phyloP scores from a whole-genome alignment of 2,888 invertebrate genomes.

The Gisinianus flammeolus region DNA sequence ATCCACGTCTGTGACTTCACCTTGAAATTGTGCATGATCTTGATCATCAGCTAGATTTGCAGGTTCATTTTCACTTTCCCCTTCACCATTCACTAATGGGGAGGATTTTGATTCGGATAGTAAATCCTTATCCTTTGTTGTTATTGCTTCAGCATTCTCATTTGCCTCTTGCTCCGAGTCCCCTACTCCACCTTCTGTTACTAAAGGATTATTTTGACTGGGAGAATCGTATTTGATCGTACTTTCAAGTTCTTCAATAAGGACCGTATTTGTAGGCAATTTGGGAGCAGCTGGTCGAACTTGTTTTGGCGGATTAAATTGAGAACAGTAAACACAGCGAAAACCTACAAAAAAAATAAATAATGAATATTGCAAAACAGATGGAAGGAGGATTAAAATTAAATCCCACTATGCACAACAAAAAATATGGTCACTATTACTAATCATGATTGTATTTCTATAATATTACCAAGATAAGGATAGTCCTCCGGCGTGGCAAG shows the following conservation, averaged over 20 bases:
- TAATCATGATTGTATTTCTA: not conserved
- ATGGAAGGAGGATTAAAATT: conserved; percentile 4
- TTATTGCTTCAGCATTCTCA: not conserved
- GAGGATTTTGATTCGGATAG: not conserved
- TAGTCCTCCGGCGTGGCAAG: conserved; percentile 76
- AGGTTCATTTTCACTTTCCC: not conserved
- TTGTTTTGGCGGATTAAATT: conserved; percentile 86
- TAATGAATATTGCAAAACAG: conserved; percentile 19
- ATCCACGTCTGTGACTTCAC: not conserved
- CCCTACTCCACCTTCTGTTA: conserved; percentile 10
- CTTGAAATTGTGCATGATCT: not conserved
- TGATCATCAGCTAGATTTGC: not conserved
- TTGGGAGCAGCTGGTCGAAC: conserved; percentile 79
- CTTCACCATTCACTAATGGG: not conserved
- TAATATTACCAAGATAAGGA: conserved; percentile 68
- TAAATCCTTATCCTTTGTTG: not conserved
- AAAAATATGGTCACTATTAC: not conserved
- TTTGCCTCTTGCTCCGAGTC: not conserved
- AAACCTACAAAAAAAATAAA: conserved; percentile 68
- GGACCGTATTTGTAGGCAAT: conserved; percentile 56
- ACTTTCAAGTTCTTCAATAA: conserved; percentile 55
- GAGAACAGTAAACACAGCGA: conserved; percentile 88
- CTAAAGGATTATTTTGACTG: not conserved
- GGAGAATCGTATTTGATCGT: conserved; percentile 23
- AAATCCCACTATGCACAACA: not conserved